phyloP scores from a whole-genome alignment of 2,113 vertebrate genomes.

The Gobius niger region DNA sequence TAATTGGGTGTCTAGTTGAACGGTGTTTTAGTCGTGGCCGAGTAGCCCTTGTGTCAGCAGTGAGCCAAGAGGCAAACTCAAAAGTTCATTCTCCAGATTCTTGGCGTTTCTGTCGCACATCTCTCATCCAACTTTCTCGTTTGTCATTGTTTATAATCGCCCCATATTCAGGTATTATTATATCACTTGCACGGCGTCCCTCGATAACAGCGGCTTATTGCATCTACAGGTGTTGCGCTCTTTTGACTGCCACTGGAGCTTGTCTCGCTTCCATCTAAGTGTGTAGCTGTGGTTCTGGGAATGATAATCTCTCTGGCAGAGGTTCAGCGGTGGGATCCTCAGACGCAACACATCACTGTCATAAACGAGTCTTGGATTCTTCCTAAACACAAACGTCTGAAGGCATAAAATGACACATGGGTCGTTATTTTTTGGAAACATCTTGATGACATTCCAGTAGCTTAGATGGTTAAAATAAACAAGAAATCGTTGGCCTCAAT shows the following conservation, averaged over 20 bases:
- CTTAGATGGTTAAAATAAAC: conserved; percentile 32
- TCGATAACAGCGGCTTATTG: conserved; percentile 32
- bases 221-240: conserved; percentile 64
- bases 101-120: conserved; percentile 27
- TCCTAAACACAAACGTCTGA: conserved; percentile 49
- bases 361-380: conserved; percentile 53
- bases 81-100: conserved; percentile 5
- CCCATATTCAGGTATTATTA: conserved; percentile 34
- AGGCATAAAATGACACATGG: conserved; percentile 31
- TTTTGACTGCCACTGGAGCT: conserved; percentile 58
- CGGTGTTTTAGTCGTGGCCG: conserved; percentile 64
- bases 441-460: conserved; percentile 45
- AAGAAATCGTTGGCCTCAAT: conserved; percentile 40
- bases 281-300: conserved; percentile 59
- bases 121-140: conserved; percentile 26
- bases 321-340: conserved; percentile 49
- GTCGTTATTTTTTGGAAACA: conserved; percentile 16
- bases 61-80: conserved; percentile 37
- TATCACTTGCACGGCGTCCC: conserved; percentile 27
- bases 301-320: conserved; percentile 58
- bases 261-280: conserved; percentile 52
- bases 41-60: conserved; percentile 45
- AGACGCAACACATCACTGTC: conserved; percentile 56
- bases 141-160: conserved; percentile 20
- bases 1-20: conserved; percentile 61